Base-by-base conservation (phyloP, 64 coral and sea anemone species). In the Exaiptasia diaphana region DNA sequence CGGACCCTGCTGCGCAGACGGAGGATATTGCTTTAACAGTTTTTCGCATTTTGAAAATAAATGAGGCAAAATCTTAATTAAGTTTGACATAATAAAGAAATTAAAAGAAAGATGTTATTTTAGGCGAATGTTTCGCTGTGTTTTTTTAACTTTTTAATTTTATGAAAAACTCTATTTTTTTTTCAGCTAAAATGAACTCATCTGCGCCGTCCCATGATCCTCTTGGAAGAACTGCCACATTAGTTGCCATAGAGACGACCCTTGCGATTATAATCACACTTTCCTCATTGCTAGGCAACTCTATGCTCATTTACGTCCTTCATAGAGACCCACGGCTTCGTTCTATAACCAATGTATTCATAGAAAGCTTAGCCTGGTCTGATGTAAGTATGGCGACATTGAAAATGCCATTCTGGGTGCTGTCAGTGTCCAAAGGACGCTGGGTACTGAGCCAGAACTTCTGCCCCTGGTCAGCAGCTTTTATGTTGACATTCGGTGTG, bases 331-430 rank as follows among this genome's bases (percentile, higher is more conserved):
- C 32, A 15, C 56, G 85, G 48, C 74, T 87, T 14, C 14, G 74
- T 35, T 69, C 85, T 10, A 70, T 79, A 18, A 87, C 73, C 27
- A 87, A 87, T 33, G 4, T 79, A 29, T 24, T 87, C 4, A 87
- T 87, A 32, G 60, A 87, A 34, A 87, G 62, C 34, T 46, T 87
- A 34, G 73, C 85, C 2, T 78, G 17, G 59, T 79, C 58, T 11
- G 85, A 88, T 50, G 74, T 88, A 8, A 25, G 63, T 2, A 88
- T 88, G 85, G 85, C 74, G 17, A 39, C 28, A 13, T 2, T 77
- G 3, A 53, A 77, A n/a, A 86, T 86, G 71, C 83, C 83, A 35
- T 86, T 76, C 61, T 86, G 83, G 83, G 21, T 77, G 22, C 27
- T 76, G 15, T 71, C 62, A 28, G 40, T 76, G 9, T 56, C 30